These are phyloP conservation scores for Larimichthys polyactis DNA, from an alignment of 2,113 vertebrate species.

Conservation along the genomic window DNA sequence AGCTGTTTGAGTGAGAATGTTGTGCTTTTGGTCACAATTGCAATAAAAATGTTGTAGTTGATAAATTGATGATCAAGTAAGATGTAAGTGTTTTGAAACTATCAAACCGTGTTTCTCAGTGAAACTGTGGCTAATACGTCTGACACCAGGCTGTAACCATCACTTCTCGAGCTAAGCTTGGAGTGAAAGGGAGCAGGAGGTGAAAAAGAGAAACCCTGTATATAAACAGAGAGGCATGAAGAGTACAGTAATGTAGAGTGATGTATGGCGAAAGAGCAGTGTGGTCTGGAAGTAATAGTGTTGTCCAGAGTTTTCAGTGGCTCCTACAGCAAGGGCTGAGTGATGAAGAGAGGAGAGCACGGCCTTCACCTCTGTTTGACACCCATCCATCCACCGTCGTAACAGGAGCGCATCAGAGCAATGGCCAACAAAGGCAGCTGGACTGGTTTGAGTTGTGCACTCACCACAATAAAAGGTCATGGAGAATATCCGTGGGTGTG, in stretches of 20 bases:
- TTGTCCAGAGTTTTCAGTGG: constrained; percentile 61
- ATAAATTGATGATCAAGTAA: not conserved
- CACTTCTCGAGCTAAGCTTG: constrained; percentile 8
- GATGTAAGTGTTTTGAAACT: not conserved
- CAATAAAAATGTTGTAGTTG: not conserved
- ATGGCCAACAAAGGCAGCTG: constrained; percentile 76
- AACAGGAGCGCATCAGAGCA: constrained; percentile 79
- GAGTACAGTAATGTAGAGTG: not conserved
- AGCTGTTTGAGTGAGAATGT: not conserved
- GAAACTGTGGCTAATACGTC: not conserved
- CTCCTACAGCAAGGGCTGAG: constrained; percentile 51
- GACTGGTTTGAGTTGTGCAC: constrained; percentile 73
- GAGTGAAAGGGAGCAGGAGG: not conserved
- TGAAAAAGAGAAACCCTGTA: constrained; percentile 1
- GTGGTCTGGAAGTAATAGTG: constrained; percentile 29
- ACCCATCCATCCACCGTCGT: constrained; percentile 76
- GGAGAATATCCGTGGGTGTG: constrained; percentile 62
- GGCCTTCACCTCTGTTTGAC: constrained; percentile 74
- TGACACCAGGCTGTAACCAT: not conserved
- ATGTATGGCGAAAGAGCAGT: constrained; percentile 9
- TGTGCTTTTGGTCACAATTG: not conserved
- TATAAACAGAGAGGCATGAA: constrained; percentile 2
- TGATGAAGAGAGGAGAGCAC: constrained; percentile 58
- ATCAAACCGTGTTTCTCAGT: not conserved
- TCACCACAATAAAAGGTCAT: constrained; percentile 80